Evolutionary conservation across 2,888 invertebrate species (phyloP).

Genomic region (Protophormia terraenovae): DNA sequence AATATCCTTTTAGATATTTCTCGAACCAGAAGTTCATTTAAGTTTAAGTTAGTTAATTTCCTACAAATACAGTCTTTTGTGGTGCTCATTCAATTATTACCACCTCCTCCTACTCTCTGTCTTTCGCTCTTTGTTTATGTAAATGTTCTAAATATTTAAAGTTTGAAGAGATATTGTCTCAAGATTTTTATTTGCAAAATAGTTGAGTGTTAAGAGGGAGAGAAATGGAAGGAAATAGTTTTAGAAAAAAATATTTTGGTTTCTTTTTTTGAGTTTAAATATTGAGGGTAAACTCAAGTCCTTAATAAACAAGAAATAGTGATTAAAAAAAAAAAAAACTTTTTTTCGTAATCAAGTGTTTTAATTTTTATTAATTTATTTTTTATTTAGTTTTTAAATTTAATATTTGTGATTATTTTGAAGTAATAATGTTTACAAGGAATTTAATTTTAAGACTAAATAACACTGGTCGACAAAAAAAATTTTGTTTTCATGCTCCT

Average conservation of each 20-base stretch:
- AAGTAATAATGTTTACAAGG: too few species aligned
- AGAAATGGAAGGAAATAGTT: background rate
- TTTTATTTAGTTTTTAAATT: too few species aligned
- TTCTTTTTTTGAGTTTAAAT: background rate
- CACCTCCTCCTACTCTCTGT: too few species aligned
- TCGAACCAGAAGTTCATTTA: constrained; percentile 7
- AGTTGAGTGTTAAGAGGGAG: background rate
- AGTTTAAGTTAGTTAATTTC: constrained; percentile 31
- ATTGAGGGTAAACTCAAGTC: background rate
- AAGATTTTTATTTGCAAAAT: constrained; percentile 39
- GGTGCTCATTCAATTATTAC: background rate
- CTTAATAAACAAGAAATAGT: background rate
- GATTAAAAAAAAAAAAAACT: too few species aligned
- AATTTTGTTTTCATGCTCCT: too few species aligned
- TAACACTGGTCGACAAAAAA: too few species aligned
- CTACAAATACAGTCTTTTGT: background rate
- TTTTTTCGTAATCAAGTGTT: background rate
- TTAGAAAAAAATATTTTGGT: background rate
- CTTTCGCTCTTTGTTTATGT: constrained; percentile 27
- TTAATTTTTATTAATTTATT: too few species aligned
- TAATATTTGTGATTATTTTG: too few species aligned
- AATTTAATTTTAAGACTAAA: too few species aligned
- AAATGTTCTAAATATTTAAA: constrained; percentile 52
- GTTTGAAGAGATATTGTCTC: constrained; percentile 44
- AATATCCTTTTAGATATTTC: background rate